Conservation (phyloP, 2,113 vertebrate species). For the Lontra canadensis region DNA sequence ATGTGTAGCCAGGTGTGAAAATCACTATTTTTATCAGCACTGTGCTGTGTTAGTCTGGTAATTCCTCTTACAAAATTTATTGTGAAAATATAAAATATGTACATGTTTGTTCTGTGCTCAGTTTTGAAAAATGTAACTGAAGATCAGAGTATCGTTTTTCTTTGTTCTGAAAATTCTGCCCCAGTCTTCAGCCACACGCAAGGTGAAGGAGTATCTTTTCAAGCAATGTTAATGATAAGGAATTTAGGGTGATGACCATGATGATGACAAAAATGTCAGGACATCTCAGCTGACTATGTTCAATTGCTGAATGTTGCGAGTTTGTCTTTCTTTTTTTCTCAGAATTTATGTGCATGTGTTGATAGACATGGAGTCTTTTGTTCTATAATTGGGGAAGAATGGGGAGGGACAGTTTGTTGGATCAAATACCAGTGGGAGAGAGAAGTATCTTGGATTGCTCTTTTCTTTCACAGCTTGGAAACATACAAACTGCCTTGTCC, state of each 20-base stretch:
- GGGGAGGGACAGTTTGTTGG: not conserved
- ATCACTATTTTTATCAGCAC: not conserved
- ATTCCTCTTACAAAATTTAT: constrained; percentile 5
- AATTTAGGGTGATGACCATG: rapidly evolving
- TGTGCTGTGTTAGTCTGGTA: not conserved
- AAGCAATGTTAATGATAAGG: not conserved
- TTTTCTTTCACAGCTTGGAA: not conserved
- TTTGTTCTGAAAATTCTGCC: constrained; percentile 11
- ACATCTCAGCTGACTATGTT: not conserved
- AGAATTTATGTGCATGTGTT: not conserved
- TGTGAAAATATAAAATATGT: constrained; percentile 15
- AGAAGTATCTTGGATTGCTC: not conserved
- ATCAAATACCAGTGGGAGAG: not conserved
- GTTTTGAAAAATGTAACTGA: not conserved
- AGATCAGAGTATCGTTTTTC: not conserved
- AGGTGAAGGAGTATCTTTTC: not conserved
- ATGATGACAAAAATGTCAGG: not conserved
- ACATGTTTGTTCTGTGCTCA: not conserved
- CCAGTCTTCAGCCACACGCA: not conserved
- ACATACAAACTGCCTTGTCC: not conserved
- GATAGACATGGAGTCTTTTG: not conserved
- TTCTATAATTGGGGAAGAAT: not conserved
- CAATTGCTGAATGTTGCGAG: not conserved
- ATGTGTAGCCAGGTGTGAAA: not conserved
- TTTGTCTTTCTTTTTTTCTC: not conserved